Percentiles rank a stretch among this genome's conserved stretches.
These are phyloP conservation scores for Hydractinia symbiolongicarpus DNA, from an alignment of 30 jellyfish, hydroid and myxozoan genomes.

Conservation along the genomic window DNA sequence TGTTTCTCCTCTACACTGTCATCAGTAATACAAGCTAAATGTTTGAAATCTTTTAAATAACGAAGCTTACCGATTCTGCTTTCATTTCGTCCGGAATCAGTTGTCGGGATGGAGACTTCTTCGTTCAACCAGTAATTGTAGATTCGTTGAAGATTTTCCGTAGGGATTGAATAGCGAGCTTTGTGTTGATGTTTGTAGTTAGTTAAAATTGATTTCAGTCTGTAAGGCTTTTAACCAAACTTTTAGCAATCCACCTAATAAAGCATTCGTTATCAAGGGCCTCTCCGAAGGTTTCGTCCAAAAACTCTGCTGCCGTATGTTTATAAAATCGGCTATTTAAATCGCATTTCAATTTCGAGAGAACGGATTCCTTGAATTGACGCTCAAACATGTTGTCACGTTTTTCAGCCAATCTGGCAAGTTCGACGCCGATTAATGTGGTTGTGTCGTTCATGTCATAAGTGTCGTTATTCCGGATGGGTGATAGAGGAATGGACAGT, in stretches of 20 bases:
- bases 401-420: too few species aligned
- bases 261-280: background rate
- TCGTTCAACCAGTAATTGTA: conserved; percentile 1
- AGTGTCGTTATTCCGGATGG: too few species aligned
- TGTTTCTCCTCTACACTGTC: background rate
- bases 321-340: background rate
- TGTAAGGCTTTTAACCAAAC: background rate
- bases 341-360: too few species aligned
- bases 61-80: background rate
- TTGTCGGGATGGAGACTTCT: background rate
- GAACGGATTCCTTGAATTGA: too few species aligned
- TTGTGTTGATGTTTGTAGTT: background rate
- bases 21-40: background rate
- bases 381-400: too few species aligned
- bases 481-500: too few species aligned
- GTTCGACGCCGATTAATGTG: too few species aligned
- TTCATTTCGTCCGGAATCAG: conserved; percentile 1
- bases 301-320: background rate
- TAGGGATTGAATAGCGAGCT: background rate
- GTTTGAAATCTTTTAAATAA: background rate
- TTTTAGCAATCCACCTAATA: conserved; percentile 4
- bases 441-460: too few species aligned
- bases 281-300: conserved; percentile 7
- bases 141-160: background rate
- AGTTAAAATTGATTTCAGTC: background rate